These are phyloP conservation scores for Lasioglossum leucozonium DNA, from an alignment of 2,888 invertebrate species.

Conservation along the genomic window DNA sequence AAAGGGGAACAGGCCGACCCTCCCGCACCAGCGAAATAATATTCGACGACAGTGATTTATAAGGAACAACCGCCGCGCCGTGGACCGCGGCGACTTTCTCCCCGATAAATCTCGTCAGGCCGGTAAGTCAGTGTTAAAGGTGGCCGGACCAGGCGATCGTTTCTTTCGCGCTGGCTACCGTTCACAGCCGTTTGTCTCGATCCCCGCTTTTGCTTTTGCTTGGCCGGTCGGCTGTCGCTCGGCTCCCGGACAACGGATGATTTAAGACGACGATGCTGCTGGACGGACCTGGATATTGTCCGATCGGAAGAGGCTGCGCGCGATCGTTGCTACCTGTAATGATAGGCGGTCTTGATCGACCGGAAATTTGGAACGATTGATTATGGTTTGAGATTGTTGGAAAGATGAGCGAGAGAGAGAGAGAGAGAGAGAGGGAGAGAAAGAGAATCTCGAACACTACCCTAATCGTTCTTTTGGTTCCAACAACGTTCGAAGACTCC, in stretches of 20 bases:
- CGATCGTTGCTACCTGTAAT: background rate
- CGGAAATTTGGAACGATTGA: no score
- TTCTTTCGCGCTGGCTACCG: slow-evolving; percentile 12
- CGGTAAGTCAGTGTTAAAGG: slow-evolving; percentile 38
- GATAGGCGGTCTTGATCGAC: no score
- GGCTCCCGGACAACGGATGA: background rate
- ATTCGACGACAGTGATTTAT: slow-evolving; percentile 59
- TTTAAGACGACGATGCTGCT: background rate
- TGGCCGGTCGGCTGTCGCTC: background rate
- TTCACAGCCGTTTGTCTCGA: slow-evolving; percentile 25
- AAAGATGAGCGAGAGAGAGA: no score
- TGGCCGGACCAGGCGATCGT: background rate
- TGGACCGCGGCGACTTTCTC: slow-evolving; percentile 24
- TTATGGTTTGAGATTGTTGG: no score
- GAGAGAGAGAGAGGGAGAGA: no score
- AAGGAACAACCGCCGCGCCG: slow-evolving; percentile 18
- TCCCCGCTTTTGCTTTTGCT: slow-evolving; percentile 12
- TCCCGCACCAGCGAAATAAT: slow-evolving; percentile 74
- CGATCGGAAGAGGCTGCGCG: background rate
- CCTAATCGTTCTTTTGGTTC: no score
- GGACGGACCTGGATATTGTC: background rate
- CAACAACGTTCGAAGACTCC: no score
- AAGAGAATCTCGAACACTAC: no score
- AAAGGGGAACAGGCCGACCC: slow-evolving; percentile 87
- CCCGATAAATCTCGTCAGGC: slow-evolving; percentile 43